Percentiles rank a stretch among this genome's conserved stretches.
These are phyloP conservation scores for Sebastes fasciatus DNA, from an alignment of 2,113 vertebrate species.

Conservation along the genomic window DNA sequence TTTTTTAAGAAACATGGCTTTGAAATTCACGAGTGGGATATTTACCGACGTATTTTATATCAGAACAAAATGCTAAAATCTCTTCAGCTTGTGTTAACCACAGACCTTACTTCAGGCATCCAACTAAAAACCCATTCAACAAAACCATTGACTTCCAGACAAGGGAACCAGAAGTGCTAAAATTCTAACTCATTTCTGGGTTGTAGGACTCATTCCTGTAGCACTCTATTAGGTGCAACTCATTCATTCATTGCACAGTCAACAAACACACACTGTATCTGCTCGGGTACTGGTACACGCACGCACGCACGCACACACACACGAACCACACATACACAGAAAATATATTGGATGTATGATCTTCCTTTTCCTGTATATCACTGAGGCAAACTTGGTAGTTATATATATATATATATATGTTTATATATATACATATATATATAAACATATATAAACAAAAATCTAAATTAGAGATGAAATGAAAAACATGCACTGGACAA, in stretches of 20 bases:
- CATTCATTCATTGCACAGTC: slow-evolving; percentile 30
- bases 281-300: neutral
- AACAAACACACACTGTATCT: slow-evolving; percentile 15
- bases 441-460: slow-evolving; percentile 26
- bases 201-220: too few species aligned
- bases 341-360: slow-evolving; percentile 50
- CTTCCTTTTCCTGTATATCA: slow-evolving; percentile 69
- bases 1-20: too few species aligned
- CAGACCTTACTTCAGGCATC: too few species aligned
- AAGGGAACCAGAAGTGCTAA: too few species aligned
- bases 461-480: slow-evolving; percentile 59
- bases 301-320: neutral
- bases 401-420: slow-evolving; percentile 35
- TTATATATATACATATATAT: slow-evolving; percentile 22
- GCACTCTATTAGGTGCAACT: slow-evolving; percentile 14
- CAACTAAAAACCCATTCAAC: too few species aligned
- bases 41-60: too few species aligned
- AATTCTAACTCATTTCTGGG: too few species aligned
- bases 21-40: too few species aligned
- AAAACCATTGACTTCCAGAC: too few species aligned
- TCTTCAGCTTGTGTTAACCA: too few species aligned
- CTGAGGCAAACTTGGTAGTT: slow-evolving; percentile 83
- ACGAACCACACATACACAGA: slow-evolving; percentile 21
- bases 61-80: too few species aligned
- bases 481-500: slow-evolving; percentile 82